These are phyloP conservation scores for Rhinichthys osculus DNA, from an alignment of 2,797 vertebrate species.

Conservation along the genomic window DNA sequence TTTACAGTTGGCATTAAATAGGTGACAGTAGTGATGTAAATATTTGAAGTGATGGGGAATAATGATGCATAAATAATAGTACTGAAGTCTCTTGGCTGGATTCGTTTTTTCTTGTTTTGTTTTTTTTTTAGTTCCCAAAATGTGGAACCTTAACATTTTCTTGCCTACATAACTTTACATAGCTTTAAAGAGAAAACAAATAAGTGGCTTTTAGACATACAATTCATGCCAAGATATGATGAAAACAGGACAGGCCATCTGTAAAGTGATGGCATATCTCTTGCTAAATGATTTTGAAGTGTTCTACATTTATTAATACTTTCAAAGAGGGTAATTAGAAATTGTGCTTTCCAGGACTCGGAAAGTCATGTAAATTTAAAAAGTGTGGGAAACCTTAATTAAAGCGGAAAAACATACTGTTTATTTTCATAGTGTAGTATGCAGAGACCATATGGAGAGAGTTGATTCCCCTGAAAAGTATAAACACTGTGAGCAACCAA, in stretches of 20 bases:
- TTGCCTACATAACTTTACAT: conserved; percentile 13
- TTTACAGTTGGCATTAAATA: background rate
- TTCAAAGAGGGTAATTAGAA: conserved; percentile 2
- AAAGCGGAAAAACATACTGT: conserved; percentile 14
- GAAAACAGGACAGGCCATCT: conserved; percentile 16
- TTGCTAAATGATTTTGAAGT: background rate
- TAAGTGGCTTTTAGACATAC: conserved; percentile 25
- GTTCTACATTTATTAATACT: conserved; percentile 12
- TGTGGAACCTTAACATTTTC: conserved; percentile 26
- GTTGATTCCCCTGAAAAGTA: background rate
- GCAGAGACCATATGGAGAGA: background rate
- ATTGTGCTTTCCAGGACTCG: background rate
- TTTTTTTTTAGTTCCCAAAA: background rate
- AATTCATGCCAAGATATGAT: conserved; percentile 28
- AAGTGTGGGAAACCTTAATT: background rate
- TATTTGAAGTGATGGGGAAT: background rate
- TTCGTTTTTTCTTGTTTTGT: background rate
- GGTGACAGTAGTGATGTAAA: background rate
- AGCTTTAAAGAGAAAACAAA: background rate
- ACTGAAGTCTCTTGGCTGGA: background rate
- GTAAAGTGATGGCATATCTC: conserved; percentile 8
- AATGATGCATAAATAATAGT: background rate
- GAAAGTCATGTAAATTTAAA: background rate
- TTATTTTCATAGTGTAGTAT: conserved; percentile 13
- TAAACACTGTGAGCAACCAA: background rate